A percentile compares a stretch with the other conserved stretches of the same genome.
Evolutionary conservation across 2,797 vertebrate genomes (phyloP).

Genomic region (Hipposideros larvatus): DNA sequence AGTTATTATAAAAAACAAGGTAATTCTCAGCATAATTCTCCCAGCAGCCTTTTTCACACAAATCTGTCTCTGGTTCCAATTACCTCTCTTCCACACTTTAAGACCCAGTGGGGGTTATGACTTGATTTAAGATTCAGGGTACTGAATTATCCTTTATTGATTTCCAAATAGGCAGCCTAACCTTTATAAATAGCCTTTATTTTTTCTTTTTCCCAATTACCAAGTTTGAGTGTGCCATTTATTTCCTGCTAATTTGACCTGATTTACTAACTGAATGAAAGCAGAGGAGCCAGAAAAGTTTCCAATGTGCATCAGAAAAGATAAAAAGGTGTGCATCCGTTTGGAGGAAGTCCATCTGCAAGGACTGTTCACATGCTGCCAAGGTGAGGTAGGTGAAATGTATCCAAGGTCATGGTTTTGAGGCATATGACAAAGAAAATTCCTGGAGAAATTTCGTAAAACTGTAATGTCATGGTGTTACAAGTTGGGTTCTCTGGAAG

Average conservation of each 20-base stretch:
- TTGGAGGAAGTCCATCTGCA: neutral
- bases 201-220: neutral
- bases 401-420: neutral
- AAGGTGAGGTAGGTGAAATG: neutral
- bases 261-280: neutral
- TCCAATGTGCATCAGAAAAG: neutral
- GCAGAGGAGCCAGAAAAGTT: neutral
- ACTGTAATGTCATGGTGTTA: neutral
- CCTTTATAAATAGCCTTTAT: neutral
- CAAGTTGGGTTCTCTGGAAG: neutral
- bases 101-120: neutral
- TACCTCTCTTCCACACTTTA: neutral
- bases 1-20: neutral
- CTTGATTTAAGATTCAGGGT: neutral
- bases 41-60: neutral
- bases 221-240: neutral
- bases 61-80: neutral
- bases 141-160: neutral
- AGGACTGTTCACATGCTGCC: neutral
- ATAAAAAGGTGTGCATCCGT: neutral
- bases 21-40: neutral
- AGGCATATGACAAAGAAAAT: neutral
- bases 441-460: neutral
- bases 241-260: neutral
- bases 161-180: neutral